These are phyloP conservation scores for Tragelaphus imberbis DNA, from an alignment of 2,113 vertebrate genomes.

Conservation along the genomic window DNA sequence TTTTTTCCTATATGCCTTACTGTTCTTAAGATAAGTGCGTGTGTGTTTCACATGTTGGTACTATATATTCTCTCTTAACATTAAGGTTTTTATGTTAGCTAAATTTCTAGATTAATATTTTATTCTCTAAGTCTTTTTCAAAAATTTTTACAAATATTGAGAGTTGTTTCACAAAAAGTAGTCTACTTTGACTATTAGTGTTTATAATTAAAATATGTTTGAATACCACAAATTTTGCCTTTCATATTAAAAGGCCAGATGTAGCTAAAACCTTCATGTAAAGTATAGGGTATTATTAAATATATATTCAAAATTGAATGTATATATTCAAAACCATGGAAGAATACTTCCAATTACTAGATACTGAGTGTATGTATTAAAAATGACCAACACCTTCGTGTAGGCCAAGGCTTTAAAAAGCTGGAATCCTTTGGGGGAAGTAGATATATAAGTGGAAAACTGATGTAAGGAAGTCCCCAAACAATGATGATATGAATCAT, in stretches of 20 bases:
- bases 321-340: neutral
- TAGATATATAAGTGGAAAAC: neutral
- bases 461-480: neutral
- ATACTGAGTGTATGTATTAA: neutral
- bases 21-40: neutral
- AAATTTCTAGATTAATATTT: constrained; percentile 21
- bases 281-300: neutral
- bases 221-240: neutral
- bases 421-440: neutral
- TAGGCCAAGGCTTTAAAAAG: neutral
- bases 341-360: neutral
- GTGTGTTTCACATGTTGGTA: neutral
- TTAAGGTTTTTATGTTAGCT: neutral
- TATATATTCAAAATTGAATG: neutral
- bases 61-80: neutral
- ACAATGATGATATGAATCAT: neutral
- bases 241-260: constrained; percentile 22
- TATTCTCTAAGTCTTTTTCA: constrained; percentile 14
- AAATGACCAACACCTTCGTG: neutral
- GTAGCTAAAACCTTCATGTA: neutral
- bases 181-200: neutral
- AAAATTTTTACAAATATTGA: neutral
- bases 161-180: neutral
- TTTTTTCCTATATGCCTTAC: neutral
- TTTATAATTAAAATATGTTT: constrained; percentile 23